Evolutionary conservation across 2,113 vertebrate species (phyloP).

Genomic region (Daboia siamensis): DNA sequence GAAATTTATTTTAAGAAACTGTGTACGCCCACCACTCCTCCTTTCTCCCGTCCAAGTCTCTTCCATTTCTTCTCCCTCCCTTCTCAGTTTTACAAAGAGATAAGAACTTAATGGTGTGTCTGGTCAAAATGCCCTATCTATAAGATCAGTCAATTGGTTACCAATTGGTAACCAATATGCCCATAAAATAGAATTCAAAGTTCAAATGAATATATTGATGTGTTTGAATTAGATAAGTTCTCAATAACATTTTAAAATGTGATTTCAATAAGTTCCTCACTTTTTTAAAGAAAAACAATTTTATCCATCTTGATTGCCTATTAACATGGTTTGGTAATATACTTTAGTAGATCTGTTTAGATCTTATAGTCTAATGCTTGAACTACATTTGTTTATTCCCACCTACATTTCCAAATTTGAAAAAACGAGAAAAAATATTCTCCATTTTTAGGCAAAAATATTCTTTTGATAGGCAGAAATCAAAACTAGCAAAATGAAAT

Average conservation of each 20-base stretch:
- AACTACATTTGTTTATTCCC: neutral
- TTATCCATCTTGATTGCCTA: neutral
- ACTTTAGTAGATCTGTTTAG: neutral
- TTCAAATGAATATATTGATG: neutral
- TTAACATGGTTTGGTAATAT: neutral
- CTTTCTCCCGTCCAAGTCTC: neutral
- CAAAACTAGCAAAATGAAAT: neutral
- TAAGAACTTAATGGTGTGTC: neutral
- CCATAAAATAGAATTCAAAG: neutral
- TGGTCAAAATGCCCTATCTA: neutral
- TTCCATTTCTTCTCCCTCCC: neutral
- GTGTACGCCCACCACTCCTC: neutral
- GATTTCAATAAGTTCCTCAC: neutral
- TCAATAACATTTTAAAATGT: neutral
- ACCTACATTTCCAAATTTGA: neutral
- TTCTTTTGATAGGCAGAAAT: neutral
- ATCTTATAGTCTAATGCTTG: neutral
- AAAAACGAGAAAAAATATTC: neutral
- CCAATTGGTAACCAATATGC: neutral
- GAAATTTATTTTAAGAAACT: neutral
- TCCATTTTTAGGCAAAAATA: neutral
- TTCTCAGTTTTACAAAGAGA: neutral
- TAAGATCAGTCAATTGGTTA: neutral
- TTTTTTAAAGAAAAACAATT: neutral
- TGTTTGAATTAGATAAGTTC: neutral